Percentiles rank a stretch among this genome's conserved stretches.
Conservation (phyloP, 2,113 vertebrate species). For the Erythrocebus patas region DNA sequence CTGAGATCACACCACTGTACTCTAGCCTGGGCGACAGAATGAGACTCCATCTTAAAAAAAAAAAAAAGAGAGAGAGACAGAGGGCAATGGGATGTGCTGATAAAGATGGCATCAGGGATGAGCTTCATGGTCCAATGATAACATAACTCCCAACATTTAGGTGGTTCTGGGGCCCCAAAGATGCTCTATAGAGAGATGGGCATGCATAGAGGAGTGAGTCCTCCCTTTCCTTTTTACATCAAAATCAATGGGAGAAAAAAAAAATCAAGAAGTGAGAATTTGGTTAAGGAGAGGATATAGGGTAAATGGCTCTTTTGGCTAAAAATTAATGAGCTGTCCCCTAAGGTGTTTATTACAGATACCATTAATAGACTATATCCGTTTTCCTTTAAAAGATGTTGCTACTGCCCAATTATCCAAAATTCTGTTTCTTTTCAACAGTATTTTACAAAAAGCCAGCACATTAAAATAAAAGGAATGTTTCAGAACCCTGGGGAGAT, state of each 20-base stretch:
- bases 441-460: constrained; percentile 7
- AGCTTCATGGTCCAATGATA: neutral
- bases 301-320: neutral
- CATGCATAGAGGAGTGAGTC: neutral
- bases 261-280: neutral
- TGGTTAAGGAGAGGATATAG: neutral
- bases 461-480: constrained; percentile 27
- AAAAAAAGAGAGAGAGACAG: neutral
- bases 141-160: neutral
- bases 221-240: neutral
- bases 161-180: neutral
- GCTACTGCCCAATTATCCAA: neutral
- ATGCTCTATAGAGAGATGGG: neutral
- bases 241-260: neutral
- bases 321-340: neutral
- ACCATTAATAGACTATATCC: neutral
- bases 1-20: too few species aligned
- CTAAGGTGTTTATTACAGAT: neutral
- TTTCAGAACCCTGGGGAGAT: constrained; percentile 14
- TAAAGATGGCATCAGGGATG: too few species aligned
- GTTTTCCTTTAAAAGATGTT: neutral
- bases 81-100: too few species aligned
- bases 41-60: too few species aligned
- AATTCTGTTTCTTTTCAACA: constrained; percentile 45
- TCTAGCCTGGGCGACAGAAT: too few species aligned